Base-by-base conservation (phyloP, 2,888 invertebrate genomes). In the Nasonia oneida region DNA sequence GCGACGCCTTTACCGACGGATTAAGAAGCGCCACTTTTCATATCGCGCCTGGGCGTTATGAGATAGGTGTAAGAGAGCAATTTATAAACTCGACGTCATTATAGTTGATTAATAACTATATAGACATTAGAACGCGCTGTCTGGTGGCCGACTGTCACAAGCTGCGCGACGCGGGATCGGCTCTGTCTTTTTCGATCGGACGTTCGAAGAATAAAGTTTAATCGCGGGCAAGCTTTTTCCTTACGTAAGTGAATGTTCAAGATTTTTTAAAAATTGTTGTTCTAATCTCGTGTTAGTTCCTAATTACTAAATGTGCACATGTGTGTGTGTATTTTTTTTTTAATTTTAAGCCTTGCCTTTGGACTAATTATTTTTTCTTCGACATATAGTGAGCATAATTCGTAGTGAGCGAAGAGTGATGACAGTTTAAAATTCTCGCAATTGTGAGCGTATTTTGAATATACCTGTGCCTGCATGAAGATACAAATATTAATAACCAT, bases 171-270 rank as follows among this genome's bases (percentile, higher is more conserved):
- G n/a, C 57, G 57, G n/a, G 39, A 39, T 71, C 18, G 71, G 8
- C 39, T 18, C 39, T 18, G 15, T 39, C 33, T 71, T 71, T 71
- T 33, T 39, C 39, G 33, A 71, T 71, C 39, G 37, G 29, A 8
- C 71, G 57, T 61, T 61, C 57, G 23, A 61, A 8, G 57, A 61
- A 61, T 61, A 61, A 61, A 61, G 18, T 8, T 23, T n/a, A 18
- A 71, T 33, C 15, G n/a, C 39, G 73, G 50, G 29, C 33, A 18
- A 37, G 29, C 29, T 2, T 64, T 18, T 64, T 42, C 50, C 73
- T 84, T 84, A 84, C 42, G 75, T 84, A 80, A 84, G 83, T 5
- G 33, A 75, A 70, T 50, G 57, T 84, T 75, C 64, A 2, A 50
- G 10, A 53, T 84, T 75, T 75, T 8, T 75, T 23, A 3, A 71